Base-by-base conservation (phyloP, 2,797 vertebrate species). In the Phaenicophaeus curvirostris region DNA sequence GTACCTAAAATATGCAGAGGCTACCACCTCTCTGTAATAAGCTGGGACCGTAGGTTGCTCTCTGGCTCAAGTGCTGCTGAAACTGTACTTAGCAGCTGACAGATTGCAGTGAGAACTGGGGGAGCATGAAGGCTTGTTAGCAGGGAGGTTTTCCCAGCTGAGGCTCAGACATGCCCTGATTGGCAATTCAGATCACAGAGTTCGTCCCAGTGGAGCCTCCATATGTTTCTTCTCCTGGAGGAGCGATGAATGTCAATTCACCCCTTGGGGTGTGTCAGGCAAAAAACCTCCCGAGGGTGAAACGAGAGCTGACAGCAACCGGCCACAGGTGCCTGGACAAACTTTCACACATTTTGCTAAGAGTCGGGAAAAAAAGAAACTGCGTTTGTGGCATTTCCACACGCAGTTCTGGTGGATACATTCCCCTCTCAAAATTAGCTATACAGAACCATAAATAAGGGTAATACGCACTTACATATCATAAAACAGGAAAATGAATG, bases 51-150 rank as follows among this genome's bases (percentile, higher is more conserved):
- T 15, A 48, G 84, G 93, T 69, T 86, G 94, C 79, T 93, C 74
- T 42, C 39, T 9, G 14, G 83, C 86, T 96, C 6, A 54, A 71
- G 87, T 4, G 2, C 79, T 55, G 94, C 94, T 61, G 75, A 82
- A 84, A n/a, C 91, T 15, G 9, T 50, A 24, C 94, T 96, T 33
- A 97, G 96, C 92, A 95, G 91, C 94, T 96, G 97, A 89, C 94
- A 96, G 96, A 78, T 92, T 96, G 95, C 95, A 25, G 82, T 6
- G 65, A 93, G 96, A 94, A 94, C 90, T 85, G 94, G 39, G 92
- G 94, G 95, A 97, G 94, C 89, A 72, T 73, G 96, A 83, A 96
- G 96, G 61, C 97, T 97, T 78, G 96, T 96, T 97, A 97, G 96
- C 78, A 11, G 93, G 55, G n/a, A 86, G 93, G 67, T 76, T 96